phyloP scores from a whole-genome alignment of 2,113 vertebrate genomes.

The Clinocottus analis region DNA sequence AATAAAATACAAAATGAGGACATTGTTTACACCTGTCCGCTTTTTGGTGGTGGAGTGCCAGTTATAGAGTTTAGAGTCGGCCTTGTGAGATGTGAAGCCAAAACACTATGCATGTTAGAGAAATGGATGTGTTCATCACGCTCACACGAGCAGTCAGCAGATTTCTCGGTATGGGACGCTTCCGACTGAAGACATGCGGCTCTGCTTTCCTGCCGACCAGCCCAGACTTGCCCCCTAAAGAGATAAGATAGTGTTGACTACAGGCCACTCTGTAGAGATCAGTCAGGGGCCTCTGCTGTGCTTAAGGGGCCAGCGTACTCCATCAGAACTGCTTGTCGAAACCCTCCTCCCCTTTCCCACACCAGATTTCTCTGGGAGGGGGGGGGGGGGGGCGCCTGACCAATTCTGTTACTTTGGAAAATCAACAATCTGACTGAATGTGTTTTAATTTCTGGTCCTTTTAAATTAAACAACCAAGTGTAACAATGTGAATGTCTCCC shows the following conservation, averaged over 20 bases:
- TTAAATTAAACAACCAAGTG: no score
- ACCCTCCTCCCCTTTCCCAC: neutral
- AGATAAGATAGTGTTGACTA: constrained; percentile 81
- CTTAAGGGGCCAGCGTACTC: constrained; percentile 40
- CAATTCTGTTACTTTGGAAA: neutral
- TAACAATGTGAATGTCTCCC: neutral
- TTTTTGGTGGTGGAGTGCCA: neutral
- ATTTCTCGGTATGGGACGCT: constrained; percentile 40
- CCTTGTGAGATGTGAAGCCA: constrained; percentile 6
- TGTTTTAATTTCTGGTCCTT: no score
- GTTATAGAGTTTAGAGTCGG: no score
- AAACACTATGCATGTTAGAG: constrained; percentile 24
- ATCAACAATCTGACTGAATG: no score
- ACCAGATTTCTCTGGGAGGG: neutral
- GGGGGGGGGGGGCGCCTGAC: no score
- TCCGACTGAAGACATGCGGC: constrained; percentile 38
- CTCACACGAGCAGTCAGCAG: constrained; percentile 20
- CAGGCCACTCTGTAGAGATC: constrained; percentile 53
- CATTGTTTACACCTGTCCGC: constrained; percentile 1
- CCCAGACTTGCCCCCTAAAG: constrained; percentile 68
- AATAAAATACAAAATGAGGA: constrained; percentile 10
- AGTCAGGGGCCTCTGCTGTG: constrained; percentile 61
- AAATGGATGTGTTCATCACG: constrained; percentile 46
- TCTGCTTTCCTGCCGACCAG: constrained; percentile 56
- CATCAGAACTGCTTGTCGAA: neutral